Evolutionary conservation across 2,888 invertebrate genomes (phyloP).

Genomic region (Aporophyla nigra): DNA sequence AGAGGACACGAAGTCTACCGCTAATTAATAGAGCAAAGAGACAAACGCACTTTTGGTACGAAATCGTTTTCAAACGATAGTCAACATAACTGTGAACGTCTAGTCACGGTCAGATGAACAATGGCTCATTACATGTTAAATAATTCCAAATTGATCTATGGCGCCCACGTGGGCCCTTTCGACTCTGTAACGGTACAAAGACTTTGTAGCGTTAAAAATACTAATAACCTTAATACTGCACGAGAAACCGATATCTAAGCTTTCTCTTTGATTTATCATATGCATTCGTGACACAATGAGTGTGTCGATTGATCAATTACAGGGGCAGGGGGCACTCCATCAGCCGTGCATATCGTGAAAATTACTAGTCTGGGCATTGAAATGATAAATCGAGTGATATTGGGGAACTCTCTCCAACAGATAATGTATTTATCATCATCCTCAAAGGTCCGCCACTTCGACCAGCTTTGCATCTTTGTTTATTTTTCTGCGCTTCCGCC

Average conservation of each 20-base stretch:
- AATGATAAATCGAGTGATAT: constrained; percentile 1
- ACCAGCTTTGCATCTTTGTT: too few relatives aligned
- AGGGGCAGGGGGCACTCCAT: neutral
- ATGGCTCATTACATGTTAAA: constrained; percentile 54
- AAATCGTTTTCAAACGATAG: neutral
- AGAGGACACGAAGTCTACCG: neutral
- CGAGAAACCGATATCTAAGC: constrained; percentile 35
- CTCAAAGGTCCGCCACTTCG: too few relatives aligned
- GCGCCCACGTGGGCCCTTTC: constrained; percentile 21
- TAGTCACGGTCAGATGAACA: constrained; percentile 27
- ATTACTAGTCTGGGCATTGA: neutral
- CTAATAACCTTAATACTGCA: constrained; percentile 42
- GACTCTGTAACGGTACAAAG: constrained; percentile 43
- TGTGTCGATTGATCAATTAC: constrained; percentile 20
- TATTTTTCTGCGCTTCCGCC: too few relatives aligned
- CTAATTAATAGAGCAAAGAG: neutral
- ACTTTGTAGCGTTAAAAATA: constrained; percentile 34
- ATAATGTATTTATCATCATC: too few relatives aligned
- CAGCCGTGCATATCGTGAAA: neutral
- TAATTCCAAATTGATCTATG: constrained; percentile 43
- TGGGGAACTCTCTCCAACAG: neutral
- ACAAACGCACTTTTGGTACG: neutral
- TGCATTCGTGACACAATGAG: constrained; percentile 13
- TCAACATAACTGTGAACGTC: constrained; percentile 14
- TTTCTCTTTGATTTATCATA: constrained; percentile 48